Base-by-base conservation (phyloP, 2,113 vertebrate genomes). In the Sinocyclocheilus anophthalmus region DNA sequence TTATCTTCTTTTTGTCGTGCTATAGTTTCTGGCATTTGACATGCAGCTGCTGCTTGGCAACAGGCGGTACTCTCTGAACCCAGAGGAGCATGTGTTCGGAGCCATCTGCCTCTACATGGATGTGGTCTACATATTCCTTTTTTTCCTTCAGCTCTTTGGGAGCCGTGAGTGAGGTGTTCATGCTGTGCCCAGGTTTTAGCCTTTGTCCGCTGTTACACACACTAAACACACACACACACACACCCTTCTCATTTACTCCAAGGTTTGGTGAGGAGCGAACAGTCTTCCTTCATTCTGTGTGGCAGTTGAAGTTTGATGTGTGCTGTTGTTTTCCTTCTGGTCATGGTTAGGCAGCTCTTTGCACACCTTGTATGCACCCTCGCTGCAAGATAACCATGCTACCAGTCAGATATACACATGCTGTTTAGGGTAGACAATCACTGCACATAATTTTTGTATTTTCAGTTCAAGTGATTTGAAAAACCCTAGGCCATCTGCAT, bases 61-160 rank as follows among this genome's bases (percentile, higher is more conserved):
- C 80, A 57, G 90, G 12, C 87, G 85, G 6, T 88, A 91, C 84
- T 92, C 91, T 9, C 61, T 92, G 45, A 92, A 91, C 77, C 91
- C 90, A 4, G 91, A 92, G 73, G 91, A 92, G 81, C 85, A 92
- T 10, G 88, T 92, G 78, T 90, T 91, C 2, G 91, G 88, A 39
- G 91, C 91, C 0, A 85, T 91, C 73, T 90, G 89, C 75, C 91
- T 92, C 75, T 92, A 92, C 86, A 90, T 91, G 86, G 91, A 92
- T 81, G 88, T 92, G 37, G 80, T 92, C 81, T 91, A 90, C 84
- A 91, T 92, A 69, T 92, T 92, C 88, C 85, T 91, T 69, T 92
- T 92, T 80, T 79, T 92, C 61, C 85, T 91, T 12, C 90, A 91
- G 88, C 86, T 92, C 10, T 89, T 91, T 22, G 91, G 91, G 37